Conservation (phyloP, 2,113 vertebrate species). For the Zapornia atra region DNA sequence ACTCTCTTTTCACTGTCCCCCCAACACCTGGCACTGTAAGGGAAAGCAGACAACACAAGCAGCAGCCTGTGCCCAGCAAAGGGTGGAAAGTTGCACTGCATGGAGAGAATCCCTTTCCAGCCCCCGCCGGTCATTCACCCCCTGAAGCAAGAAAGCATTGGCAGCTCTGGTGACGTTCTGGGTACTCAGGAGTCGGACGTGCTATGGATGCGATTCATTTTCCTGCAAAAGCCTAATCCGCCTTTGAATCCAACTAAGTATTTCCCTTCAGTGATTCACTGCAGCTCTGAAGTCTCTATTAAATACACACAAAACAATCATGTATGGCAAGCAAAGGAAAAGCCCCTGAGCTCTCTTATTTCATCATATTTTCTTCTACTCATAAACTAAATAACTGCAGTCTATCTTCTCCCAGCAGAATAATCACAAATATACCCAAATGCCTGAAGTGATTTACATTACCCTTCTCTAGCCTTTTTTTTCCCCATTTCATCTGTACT, state of each 20-base stretch:
- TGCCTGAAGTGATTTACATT: slow-evolving; percentile 9
- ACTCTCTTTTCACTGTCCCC: not conserved
- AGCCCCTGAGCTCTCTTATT: slow-evolving; percentile 1
- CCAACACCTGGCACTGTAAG: not conserved
- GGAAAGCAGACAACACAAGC: not conserved
- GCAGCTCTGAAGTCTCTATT: not conserved
- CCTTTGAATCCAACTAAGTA: not conserved
- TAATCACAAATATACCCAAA: not conserved
- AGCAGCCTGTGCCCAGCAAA: fast-evolving
- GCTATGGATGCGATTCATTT: not conserved
- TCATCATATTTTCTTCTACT: slow-evolving; percentile 4
- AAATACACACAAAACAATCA: not conserved
- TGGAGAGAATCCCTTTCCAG: not conserved
- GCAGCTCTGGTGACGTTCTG: not conserved
- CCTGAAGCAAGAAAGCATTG: not conserved
- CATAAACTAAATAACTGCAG: not conserved
- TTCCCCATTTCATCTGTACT: not conserved
- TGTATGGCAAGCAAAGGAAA: slow-evolving; percentile 1
- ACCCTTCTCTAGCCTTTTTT: not conserved
- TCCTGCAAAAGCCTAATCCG: not conserved
- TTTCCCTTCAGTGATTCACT: not conserved
- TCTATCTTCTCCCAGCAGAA: slow-evolving; percentile 18
- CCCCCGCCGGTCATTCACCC: not conserved
- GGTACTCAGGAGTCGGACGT: not conserved
- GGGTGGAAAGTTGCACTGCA: not conserved